Conservation (phyloP, 2,113 vertebrate species). For the Nibea coibor region DNA sequence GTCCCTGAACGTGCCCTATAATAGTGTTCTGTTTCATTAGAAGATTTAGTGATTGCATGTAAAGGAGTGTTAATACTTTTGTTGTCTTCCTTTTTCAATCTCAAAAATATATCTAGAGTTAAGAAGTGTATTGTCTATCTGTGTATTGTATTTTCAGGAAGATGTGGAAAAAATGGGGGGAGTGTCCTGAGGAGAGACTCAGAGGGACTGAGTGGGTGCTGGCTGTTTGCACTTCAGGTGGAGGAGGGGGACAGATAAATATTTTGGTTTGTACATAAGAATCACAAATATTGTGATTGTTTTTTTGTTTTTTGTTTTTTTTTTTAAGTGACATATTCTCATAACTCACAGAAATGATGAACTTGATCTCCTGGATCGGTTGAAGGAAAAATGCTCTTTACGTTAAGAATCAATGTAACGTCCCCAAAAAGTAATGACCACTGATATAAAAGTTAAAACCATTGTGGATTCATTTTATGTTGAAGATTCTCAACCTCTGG, state of each 20-base stretch:
- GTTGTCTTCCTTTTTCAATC: not conserved
- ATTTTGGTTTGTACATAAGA: not conserved
- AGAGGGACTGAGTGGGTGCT: not conserved
- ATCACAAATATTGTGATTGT: too few relatives aligned
- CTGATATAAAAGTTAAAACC: not conserved
- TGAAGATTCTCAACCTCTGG: not conserved
- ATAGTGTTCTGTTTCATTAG: slow-evolving; percentile 1
- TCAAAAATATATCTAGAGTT: not conserved
- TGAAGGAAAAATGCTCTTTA: not conserved
- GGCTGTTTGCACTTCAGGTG: too few relatives aligned
- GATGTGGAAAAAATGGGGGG: not conserved
- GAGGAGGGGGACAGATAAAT: not conserved
- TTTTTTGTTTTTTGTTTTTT: too few relatives aligned
- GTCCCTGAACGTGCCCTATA: not conserved
- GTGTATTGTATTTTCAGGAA: too few relatives aligned
- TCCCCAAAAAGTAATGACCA: not conserved
- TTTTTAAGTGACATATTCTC: not conserved
- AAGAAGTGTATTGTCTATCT: not conserved
- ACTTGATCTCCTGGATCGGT: not conserved
- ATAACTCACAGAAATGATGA: not conserved
- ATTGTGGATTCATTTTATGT: not conserved
- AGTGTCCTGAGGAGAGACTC: not conserved
- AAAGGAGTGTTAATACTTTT: not conserved
- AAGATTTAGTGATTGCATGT: slow-evolving; percentile 1
- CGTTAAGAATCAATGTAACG: not conserved